A percentile compares a stretch with the other conserved stretches of the same genome.
Evolutionary conservation across 2,888 invertebrate species (phyloP).

Genomic region (Pristionchus fissidentatus): DNA sequence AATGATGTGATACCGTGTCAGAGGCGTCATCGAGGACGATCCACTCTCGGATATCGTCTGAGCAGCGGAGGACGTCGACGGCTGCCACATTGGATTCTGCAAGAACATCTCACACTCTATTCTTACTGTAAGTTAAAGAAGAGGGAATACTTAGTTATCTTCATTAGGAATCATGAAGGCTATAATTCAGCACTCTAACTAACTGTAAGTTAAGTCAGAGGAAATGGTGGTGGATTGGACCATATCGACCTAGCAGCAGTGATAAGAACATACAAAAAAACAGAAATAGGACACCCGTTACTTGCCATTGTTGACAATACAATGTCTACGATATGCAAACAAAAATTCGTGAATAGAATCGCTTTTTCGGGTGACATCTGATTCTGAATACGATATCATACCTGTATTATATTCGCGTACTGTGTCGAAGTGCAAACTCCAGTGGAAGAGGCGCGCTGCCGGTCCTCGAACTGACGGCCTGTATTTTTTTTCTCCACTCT

Average conservation of each 20-base stretch:
- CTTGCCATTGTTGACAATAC: background rate
- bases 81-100: constrained; percentile 21
- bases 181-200: too few relatives aligned
- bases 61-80: background rate
- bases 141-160: too few relatives aligned
- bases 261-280: background rate
- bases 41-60: constrained; percentile 20
- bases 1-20: constrained; percentile 13
- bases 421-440: constrained; percentile 23
- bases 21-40: constrained; percentile 35
- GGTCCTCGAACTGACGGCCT: constrained; percentile 33
- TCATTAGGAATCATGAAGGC: too few relatives aligned
- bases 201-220: too few relatives aligned
- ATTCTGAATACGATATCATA: background rate
- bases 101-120: too few relatives aligned
- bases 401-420: constrained; percentile 13
- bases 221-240: too few relatives aligned
- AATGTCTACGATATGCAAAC: background rate
- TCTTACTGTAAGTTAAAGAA: too few relatives aligned
- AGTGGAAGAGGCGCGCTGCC: constrained; percentile 18
- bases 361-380: background rate
- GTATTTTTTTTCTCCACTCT: background rate
- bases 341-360: background rate
- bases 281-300: background rate
- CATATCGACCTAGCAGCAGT: too few relatives aligned